Evolutionary conservation across 92 coral and sea anemone species (phyloP), one percentile per base, ranked within the genome.

Genomic region (Blastomussa wellsi): DNA sequence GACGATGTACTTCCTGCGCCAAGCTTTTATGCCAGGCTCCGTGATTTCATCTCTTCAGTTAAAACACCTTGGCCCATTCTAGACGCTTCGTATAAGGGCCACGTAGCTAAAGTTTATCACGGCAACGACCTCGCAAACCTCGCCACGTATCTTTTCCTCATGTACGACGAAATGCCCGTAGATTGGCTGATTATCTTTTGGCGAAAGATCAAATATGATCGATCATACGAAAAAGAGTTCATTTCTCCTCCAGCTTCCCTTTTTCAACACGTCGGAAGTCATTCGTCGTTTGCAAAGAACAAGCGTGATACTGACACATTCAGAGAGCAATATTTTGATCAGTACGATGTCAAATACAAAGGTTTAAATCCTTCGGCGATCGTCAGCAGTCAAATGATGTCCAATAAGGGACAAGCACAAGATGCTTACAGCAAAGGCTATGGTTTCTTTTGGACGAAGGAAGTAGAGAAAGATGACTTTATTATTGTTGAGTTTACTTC

Each of bases 111-210:
- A 73, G 89, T 93, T 38, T 88, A 91, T 44, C 93, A 87, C 11
- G 62, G 81, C 37, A 29, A 42, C 16, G 93, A 93, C 75, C 87
- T 90, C 1, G 80, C 70, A 69, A 90, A 85, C 36, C 17, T 86
- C 11, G 94, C 96, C 13, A 76, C 92, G 0, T 90, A 83, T 76
- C 64, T 90, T 42, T 87, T 72, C 33, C 62, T 92, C 24, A 47
- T 90, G 41, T 92, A 84, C 82, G 86, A 92, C 79, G 93, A 92
- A 77, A 92, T 92, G 95, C 95, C 95, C 3, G 87, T 89, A 26
- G 95, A 92, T 81, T 92, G 95, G 95, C 83, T 92, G 66, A 79
- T 90, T 17, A 33, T 53, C 10, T 48, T 41, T 15, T 92, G 95
- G 95, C 83, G 85, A n/a, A 14, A 38, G 17, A 69, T 81, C 44